Base-by-base conservation (phyloP, 2,888 invertebrate species). In the Dolichomitus sp. region DNA sequence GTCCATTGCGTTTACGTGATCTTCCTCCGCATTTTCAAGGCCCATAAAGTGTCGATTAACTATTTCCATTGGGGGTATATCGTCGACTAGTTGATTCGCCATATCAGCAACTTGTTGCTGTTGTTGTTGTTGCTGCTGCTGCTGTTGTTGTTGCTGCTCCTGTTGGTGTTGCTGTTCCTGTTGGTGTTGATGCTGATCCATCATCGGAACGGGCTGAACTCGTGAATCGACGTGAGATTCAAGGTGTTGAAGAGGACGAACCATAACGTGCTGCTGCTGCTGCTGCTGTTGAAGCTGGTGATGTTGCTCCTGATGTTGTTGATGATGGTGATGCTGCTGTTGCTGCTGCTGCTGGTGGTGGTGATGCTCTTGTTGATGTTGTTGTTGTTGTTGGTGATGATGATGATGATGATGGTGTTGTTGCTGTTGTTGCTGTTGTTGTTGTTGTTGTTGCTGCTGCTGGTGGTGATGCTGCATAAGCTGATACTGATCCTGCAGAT, bases 51-150 rank as follows among this genome's bases (percentile, higher is more conserved):
- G 93, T 4, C 93, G 90, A 52, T 91, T 93, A 1, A 93, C 91
- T 89, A 93, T 93, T 27, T 92, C 93, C 90, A 93, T 91, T 0
- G 92, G 92, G 17, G 88, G 88, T 76, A 91, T 90, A 27, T 92
- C 92, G 2, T 92, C 91, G 3, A 89, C 89, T 27, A 92, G 81
- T 12, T 89, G 89, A 52, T 70, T 78, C 9, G 89, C 48, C 69
- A 87, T 81, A 4, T 74, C 79, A 9, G 80, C 17, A 65, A 54
- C 59, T 70, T 85, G 74, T 68, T 66, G 84, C 66, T 61, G 78
- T 50, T 72, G 85, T 14, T 68, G 75, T 7, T 45, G 33, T 48
- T 57, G 54, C 11, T 59, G 23, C 14, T 75, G 61, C 23, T 76
- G 63, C n/a, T 80, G 72, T 11, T 50, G 30, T 9, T 45, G 33